A percentile compares a stretch with the other conserved stretches of the same genome.
These are phyloP conservation scores for Erannis defoliaria DNA, from an alignment of 2,888 invertebrate species.

Conservation along the genomic window DNA sequence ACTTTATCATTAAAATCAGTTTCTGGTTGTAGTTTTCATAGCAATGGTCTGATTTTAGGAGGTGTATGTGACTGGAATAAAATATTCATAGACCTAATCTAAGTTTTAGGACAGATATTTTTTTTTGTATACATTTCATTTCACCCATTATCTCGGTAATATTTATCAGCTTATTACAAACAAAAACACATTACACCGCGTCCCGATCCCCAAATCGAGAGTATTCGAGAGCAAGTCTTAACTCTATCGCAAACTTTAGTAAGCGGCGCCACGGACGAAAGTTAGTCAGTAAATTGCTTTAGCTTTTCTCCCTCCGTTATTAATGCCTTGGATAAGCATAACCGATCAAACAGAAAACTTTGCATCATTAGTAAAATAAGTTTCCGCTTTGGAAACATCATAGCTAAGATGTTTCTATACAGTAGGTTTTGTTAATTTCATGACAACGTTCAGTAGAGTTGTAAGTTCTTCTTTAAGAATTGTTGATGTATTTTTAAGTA, in stretches of 20 bases:
- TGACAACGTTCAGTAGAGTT: background rate
- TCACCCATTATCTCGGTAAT: constrained; percentile 10
- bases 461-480: background rate
- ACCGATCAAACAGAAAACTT: constrained; percentile 63
- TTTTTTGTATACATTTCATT: constrained; percentile 6
- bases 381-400: constrained; percentile 52
- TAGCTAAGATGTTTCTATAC: constrained; percentile 35
- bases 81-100: constrained; percentile 6
- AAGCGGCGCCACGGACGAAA: constrained; percentile 46
- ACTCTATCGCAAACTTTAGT: constrained; percentile 46
- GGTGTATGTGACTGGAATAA: too few species aligned
- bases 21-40: too few species aligned
- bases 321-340: constrained; percentile 58
- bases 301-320: constrained; percentile 49
- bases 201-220: constrained; percentile 40
- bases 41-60: too few species aligned
- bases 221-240: constrained; percentile 42
- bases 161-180: constrained; percentile 33
- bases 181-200: constrained; percentile 32
- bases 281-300: constrained; percentile 53
- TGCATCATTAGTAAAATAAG: constrained; percentile 62
- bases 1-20: too few species aligned
- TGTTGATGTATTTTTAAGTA: too few species aligned
- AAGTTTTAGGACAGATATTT: constrained; percentile 6
- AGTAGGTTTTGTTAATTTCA: constrained; percentile 17